phyloP scores from a whole-genome alignment of 2,113 vertebrate species.

The Pachypanchax playfairii region DNA sequence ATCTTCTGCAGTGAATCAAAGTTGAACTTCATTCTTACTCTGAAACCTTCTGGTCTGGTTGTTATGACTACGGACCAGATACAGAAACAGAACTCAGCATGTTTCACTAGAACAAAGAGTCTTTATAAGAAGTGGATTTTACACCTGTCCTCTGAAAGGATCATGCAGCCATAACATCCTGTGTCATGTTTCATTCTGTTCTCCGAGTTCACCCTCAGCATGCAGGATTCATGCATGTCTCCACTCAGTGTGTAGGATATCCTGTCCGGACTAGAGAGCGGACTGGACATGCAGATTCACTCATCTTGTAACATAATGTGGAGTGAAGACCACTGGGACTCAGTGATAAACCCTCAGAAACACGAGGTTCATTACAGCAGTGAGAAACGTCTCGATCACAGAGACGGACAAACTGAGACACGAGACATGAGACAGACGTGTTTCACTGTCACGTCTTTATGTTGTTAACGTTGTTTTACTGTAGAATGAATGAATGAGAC shows the following conservation, averaged over 20 bases:
- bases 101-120: background rate
- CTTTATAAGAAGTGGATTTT: background rate
- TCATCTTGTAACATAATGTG: slow-evolving; percentile 28
- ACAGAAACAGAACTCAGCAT: background rate
- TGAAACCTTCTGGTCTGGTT: background rate
- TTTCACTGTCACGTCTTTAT: slow-evolving; percentile 5
- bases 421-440: background rate
- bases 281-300: slow-evolving; percentile 19
- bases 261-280: slow-evolving; percentile 43
- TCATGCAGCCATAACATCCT: slow-evolving; percentile 49
- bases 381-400: too few relatives aligned
- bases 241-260: slow-evolving; percentile 41
- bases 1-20: background rate
- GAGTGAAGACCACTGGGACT: slow-evolving; percentile 21
- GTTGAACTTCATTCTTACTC: background rate
- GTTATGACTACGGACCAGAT: background rate
- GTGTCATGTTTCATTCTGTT: slow-evolving; percentile 50
- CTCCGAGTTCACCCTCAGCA: slow-evolving; percentile 22
- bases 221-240: slow-evolving; percentile 11
- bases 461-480: background rate
- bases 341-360: too few relatives aligned
- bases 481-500: background rate
- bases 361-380: too few relatives aligned
- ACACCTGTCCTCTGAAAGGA: slow-evolving; percentile 43
- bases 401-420: too few relatives aligned